phyloP scores from a whole-genome alignment of 2,113 vertebrate genomes.

The Dasypus novemcinctus region DNA sequence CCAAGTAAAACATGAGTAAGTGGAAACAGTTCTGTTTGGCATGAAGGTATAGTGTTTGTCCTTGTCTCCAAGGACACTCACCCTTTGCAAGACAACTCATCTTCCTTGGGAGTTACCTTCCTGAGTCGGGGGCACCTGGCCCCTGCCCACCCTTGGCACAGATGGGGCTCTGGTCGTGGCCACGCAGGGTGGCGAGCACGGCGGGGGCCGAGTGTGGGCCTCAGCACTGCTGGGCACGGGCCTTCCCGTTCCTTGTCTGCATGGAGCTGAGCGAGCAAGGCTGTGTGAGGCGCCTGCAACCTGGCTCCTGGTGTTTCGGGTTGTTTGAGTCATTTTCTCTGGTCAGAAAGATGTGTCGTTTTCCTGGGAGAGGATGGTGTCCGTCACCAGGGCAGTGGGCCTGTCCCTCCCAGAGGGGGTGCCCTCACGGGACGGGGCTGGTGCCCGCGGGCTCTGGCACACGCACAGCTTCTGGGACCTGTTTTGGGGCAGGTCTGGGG shows the following conservation, averaged over 20 bases:
- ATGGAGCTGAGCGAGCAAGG: too few species aligned
- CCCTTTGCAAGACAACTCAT: background rate
- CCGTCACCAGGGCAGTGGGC: too few species aligned
- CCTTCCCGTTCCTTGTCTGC: too few species aligned
- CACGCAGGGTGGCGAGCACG: too few species aligned
- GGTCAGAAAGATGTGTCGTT: background rate
- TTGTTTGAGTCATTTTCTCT: too few species aligned
- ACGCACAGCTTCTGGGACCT: fast-evolving
- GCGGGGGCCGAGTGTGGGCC: too few species aligned
- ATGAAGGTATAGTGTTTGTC: background rate
- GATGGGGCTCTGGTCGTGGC: too few species aligned
- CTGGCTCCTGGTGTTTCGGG: background rate
- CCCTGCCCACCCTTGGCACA: too few species aligned
- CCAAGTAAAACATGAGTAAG: fast-evolving
- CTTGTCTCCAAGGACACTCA: background rate
- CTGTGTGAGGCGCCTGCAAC: background rate
- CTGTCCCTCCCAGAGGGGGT: too few species aligned
- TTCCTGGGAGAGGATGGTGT: too few species aligned
- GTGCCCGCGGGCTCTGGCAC: fast-evolving
- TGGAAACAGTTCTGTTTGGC: background rate
- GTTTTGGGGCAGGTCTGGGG: background rate
- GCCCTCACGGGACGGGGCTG: too few species aligned
- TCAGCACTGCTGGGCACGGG: too few species aligned
- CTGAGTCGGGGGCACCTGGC: background rate
- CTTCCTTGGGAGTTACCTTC: background rate